Conservation (phyloP, 2,888 invertebrate species). For the Nomada flava region DNA sequence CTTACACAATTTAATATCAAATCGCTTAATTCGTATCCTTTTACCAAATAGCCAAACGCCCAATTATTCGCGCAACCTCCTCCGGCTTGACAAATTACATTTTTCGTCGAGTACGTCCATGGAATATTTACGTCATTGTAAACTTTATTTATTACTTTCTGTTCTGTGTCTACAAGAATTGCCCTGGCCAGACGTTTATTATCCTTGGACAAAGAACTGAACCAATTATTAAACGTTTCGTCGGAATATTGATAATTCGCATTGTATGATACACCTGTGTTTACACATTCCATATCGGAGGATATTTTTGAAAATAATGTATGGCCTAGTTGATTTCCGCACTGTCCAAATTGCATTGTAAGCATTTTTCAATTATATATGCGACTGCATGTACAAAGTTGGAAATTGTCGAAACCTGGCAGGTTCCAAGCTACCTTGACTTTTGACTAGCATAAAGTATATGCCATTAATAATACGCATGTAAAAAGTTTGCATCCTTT, state of each 20-base stretch:
- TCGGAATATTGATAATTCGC: conserved; percentile 79
- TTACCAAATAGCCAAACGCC: conserved; percentile 85
- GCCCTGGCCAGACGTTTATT: conserved; percentile 83
- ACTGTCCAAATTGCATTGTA: conserved; percentile 85
- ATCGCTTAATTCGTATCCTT: conserved; percentile 81
- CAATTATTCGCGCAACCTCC: conserved; percentile 86
- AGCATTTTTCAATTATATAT: conserved; percentile 75
- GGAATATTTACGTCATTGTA: conserved; percentile 68
- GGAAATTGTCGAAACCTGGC: too few relatives aligned
- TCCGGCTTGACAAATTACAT: conserved; percentile 82
- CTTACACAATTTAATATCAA: conserved; percentile 82
- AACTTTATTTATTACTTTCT: conserved; percentile 83
- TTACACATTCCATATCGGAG: conserved; percentile 80
- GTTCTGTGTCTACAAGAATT: conserved; percentile 85
- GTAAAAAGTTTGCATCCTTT: too few relatives aligned
- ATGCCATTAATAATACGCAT: too few relatives aligned
- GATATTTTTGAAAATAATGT: conserved; percentile 83
- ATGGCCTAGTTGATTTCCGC: conserved; percentile 86
- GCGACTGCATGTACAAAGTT: not conserved
- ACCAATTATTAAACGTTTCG: conserved; percentile 84
- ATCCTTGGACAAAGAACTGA: conserved; percentile 79
- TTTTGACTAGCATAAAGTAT: too few relatives aligned
- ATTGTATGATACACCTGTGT: conserved; percentile 73
- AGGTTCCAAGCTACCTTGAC: too few relatives aligned
- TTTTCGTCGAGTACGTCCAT: conserved; percentile 83